These are phyloP conservation scores for Pristionchus maxplancki DNA, from an alignment of 2,888 invertebrate species.

Conservation along the genomic window DNA sequence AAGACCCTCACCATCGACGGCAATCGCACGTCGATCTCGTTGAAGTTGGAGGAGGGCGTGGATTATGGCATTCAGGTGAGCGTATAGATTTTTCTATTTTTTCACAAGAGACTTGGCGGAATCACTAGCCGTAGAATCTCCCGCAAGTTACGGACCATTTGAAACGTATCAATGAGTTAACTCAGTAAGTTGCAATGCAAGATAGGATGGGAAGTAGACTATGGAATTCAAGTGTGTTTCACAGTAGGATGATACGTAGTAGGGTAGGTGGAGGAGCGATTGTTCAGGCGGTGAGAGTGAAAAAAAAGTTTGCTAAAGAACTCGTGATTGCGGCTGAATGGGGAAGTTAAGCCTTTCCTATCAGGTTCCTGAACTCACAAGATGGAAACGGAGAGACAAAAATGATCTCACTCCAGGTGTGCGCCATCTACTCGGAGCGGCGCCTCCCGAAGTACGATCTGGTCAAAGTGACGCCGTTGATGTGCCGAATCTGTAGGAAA, in stretches of 20 bases:
- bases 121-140: no score
- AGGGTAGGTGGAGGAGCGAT: background rate
- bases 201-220: background rate
- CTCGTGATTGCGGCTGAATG: no score
- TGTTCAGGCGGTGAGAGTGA: no score
- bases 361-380: no score
- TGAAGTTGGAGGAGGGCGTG: conserved; percentile 29
- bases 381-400: no score
- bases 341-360: no score
- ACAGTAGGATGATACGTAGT: background rate
- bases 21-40: conserved; percentile 40
- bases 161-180: no score
- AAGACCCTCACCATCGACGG: conserved; percentile 26
- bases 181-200: no score
- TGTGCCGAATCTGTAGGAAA: conserved; percentile 44
- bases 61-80: conserved; percentile 51
- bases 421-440: conserved; percentile 48
- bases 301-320: no score
- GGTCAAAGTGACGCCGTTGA: conserved; percentile 48
- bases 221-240: background rate
- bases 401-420: conserved; percentile 14
- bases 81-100: no score
- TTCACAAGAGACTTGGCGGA: no score
- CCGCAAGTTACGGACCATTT: no score
- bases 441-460: conserved; percentile 49